Evolutionary conservation across 2,113 vertebrate genomes (phyloP).

Genomic region (Canis aureus): DNA sequence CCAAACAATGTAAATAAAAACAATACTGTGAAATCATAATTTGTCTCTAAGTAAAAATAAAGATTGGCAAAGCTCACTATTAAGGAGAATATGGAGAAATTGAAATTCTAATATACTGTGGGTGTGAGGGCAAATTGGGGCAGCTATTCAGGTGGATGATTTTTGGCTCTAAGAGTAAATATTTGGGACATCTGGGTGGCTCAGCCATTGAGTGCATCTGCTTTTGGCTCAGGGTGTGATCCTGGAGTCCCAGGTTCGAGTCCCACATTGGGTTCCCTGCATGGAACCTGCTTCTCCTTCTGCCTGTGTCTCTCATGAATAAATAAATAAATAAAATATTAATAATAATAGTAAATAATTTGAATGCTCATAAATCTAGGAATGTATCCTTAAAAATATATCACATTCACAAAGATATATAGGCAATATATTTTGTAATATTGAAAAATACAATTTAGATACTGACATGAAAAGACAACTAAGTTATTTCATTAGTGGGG

Average conservation of each 20-base stretch:
- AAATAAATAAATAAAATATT: too few species aligned
- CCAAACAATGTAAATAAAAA: conserved; percentile 33
- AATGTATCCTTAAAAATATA: not conserved
- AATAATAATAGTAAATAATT: not conserved
- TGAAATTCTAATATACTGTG: not conserved
- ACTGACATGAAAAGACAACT: not conserved
- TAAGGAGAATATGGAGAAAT: not conserved
- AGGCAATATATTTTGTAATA: not conserved
- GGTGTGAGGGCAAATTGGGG: not conserved
- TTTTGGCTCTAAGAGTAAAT: not conserved
- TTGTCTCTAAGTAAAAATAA: conserved; percentile 5
- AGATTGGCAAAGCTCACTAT: not conserved
- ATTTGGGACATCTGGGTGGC: not conserved
- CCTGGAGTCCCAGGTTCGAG: too few species aligned
- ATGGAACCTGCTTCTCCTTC: too few species aligned
- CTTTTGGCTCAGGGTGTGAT: too few species aligned
- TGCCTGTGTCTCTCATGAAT: too few species aligned
- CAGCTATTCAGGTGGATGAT: not conserved
- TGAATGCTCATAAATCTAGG: conserved; percentile 8
- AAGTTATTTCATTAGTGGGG: not conserved
- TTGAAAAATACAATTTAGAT: not conserved
- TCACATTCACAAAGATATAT: not conserved
- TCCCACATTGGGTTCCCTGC: too few species aligned
- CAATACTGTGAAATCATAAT: not conserved
- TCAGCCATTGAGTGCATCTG: too few species aligned